Evolutionary conservation across 2,797 vertebrate species (phyloP).

Genomic region (Smutsia gigantea): DNA sequence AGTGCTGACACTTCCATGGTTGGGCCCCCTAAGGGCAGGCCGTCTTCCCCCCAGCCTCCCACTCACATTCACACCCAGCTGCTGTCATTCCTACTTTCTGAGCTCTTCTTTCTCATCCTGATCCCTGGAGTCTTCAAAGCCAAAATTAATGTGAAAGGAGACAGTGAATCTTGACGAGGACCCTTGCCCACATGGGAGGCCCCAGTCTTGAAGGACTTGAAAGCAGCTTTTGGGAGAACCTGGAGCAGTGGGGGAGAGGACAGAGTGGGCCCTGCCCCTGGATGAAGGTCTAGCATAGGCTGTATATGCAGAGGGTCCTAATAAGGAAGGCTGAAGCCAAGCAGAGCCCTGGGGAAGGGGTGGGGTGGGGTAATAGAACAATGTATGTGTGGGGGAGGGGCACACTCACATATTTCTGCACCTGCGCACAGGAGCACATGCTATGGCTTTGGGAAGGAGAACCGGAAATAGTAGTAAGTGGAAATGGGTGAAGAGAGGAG

Average conservation of each 20-base stretch:
- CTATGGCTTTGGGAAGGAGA: slow-evolving; percentile 30
- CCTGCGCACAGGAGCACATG: neutral
- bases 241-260: neutral
- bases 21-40: neutral
- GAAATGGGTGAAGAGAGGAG: neutral
- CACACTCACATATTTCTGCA: neutral
- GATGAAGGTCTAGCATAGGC: neutral
- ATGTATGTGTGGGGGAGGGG: fast-evolving
- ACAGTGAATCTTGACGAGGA: neutral
- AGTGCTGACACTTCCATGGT: neutral
- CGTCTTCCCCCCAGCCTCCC: neutral
- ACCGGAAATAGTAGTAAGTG: neutral
- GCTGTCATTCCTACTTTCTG: slow-evolving; percentile 48
- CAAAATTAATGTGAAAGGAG: neutral
- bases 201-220: neutral
- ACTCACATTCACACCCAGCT: neutral
- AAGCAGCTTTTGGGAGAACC: neutral
- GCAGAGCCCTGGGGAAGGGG: neutral
- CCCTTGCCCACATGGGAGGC: neutral
- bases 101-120: neutral
- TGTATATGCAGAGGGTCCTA: neutral
- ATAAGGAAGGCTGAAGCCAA: neutral
- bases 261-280: neutral
- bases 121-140: neutral
- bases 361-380: neutral